Conservation (phyloP, 2,888 invertebrate genomes). For the Campoplex capitator region DNA sequence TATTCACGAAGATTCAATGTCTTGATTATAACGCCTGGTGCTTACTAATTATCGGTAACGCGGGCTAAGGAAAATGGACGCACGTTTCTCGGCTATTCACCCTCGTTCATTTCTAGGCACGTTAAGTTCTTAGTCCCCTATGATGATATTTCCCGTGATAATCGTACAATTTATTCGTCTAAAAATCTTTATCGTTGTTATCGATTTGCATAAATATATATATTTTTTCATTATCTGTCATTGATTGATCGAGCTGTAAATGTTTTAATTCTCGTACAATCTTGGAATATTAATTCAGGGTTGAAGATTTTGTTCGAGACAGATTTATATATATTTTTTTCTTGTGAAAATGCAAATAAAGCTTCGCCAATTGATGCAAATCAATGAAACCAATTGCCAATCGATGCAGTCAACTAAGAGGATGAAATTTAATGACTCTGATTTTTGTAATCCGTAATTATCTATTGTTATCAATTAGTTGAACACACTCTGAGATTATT, state of each 20-base stretch:
- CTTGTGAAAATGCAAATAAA: not conserved
- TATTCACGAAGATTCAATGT: slow-evolving; percentile 67
- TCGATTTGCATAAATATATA: not conserved
- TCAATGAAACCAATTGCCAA: not conserved
- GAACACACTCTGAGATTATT: not conserved
- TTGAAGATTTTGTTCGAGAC: not conserved
- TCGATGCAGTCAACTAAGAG: not conserved
- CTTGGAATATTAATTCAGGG: not conserved
- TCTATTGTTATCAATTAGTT: slow-evolving; percentile 30
- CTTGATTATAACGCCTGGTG: slow-evolving; percentile 66
- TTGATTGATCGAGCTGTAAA: not conserved
- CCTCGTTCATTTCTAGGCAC: not conserved
- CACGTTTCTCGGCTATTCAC: not conserved
- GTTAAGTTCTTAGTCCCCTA: not conserved
- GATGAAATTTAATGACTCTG: not conserved
- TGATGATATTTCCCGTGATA: not conserved
- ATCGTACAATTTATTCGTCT: slow-evolving; percentile 7
- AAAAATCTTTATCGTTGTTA: slow-evolving; percentile 1
- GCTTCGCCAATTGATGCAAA: not conserved
- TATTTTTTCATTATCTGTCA: not conserved
- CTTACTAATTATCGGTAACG: slow-evolving; percentile 65
- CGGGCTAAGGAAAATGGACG: slow-evolving; percentile 57
- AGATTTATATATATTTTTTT: no score
- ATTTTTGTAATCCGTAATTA: slow-evolving; percentile 15
- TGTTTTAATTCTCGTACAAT: not conserved